phyloP scores from a whole-genome alignment of 2,888 invertebrate genomes.

The Pollenia amentaria region DNA sequence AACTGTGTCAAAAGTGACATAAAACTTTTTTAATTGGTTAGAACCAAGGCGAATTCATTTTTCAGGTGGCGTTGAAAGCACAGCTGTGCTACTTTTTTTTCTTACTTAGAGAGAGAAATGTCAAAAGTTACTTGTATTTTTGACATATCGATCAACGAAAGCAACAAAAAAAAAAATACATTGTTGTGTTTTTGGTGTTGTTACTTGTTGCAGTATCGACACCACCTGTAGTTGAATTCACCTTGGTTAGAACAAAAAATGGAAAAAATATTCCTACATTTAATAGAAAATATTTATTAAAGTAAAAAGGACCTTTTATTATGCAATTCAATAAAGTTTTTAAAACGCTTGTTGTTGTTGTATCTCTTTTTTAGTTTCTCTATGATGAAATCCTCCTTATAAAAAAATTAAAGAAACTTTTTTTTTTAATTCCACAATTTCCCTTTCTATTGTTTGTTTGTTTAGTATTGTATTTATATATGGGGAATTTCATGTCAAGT shows the following conservation, averaged over 20 bases:
- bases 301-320: slow-evolving; percentile 14
- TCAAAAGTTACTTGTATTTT: too few species aligned
- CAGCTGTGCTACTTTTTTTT: too few species aligned
- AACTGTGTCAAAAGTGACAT: slow-evolving; percentile 2
- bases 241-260: background rate
- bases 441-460: slow-evolving; percentile 19
- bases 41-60: too few species aligned
- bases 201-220: too few species aligned
- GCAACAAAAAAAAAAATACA: too few species aligned
- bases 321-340: slow-evolving; percentile 37
- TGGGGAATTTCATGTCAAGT: too few species aligned
- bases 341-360: background rate
- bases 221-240: too few species aligned
- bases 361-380: background rate
- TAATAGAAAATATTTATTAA: slow-evolving; percentile 23
- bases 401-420: slow-evolving; percentile 10
- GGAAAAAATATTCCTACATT: background rate
- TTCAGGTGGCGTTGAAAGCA: too few species aligned
- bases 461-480: background rate
- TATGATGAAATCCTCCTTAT: slow-evolving; percentile 9
- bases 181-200: too few species aligned
- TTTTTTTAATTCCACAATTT: slow-evolving; percentile 39
- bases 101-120: too few species aligned
- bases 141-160: too few species aligned
- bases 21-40: slow-evolving; percentile 44